phyloP scores from a whole-genome alignment of 2,113 vertebrate species.

The Aramus guarauna region DNA sequence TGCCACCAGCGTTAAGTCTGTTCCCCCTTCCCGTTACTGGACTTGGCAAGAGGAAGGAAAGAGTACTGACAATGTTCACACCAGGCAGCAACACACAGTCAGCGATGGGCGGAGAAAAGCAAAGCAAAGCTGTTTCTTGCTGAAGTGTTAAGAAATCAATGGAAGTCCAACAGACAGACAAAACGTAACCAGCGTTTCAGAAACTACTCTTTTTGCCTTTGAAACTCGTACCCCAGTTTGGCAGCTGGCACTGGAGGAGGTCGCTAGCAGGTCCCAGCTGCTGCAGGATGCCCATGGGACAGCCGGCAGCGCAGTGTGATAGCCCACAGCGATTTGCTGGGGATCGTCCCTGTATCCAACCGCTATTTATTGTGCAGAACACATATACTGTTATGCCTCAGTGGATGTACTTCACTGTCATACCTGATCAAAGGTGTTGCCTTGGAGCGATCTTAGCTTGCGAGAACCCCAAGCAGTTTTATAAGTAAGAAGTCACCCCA shows the following conservation, averaged over 20 bases:
- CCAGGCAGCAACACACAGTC: not conserved
- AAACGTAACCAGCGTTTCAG: not conserved
- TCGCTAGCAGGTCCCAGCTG: not conserved
- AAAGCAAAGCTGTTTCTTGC: slow-evolving; percentile 18
- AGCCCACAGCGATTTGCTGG: not conserved
- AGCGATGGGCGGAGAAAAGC: not conserved
- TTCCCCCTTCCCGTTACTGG: not conserved
- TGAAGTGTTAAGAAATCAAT: not conserved
- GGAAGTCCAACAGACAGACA: not conserved
- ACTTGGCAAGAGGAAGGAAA: not conserved
- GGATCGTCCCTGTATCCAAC: not conserved
- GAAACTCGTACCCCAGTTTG: not conserved
- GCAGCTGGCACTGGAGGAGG: not conserved
- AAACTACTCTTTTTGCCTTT: not conserved
- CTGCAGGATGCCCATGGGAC: accelerated
- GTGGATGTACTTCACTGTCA: not conserved
- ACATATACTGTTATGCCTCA: not conserved
- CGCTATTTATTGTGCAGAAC: slow-evolving; percentile 3
- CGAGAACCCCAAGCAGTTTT: slow-evolving; percentile 18
- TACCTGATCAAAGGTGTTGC: slow-evolving; percentile 30
- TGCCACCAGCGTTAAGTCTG: not conserved
- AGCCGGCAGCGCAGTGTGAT: not conserved
- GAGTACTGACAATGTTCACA: not conserved
- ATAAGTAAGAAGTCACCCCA: slow-evolving; percentile 25
- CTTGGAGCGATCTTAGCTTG: slow-evolving; percentile 17